phyloP scores from a whole-genome alignment of 2,888 invertebrate genomes.

The Raillietiella orientalis region DNA sequence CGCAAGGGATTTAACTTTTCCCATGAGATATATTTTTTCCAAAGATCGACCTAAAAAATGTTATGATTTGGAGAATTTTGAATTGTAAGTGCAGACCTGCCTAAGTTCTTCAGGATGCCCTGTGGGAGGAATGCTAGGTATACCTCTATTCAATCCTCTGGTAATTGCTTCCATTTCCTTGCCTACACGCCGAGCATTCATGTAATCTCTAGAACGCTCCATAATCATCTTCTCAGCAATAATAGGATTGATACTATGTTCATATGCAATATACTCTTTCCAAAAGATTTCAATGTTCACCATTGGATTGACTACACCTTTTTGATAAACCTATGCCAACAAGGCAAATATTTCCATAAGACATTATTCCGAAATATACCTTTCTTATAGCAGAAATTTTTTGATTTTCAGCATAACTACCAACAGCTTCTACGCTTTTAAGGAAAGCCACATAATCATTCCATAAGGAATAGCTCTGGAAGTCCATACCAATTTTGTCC shows the following conservation, averaged over 20 bases:
- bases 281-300: constrained; percentile 53
- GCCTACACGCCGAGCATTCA: constrained; percentile 82
- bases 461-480: constrained; percentile 88
- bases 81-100: constrained; percentile 24
- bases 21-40: constrained; percentile 96
- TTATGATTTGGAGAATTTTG: constrained; percentile 1
- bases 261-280: constrained; percentile 90
- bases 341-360: too few species aligned
- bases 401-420: constrained; percentile 97
- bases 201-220: constrained; percentile 82
- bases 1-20: constrained; percentile 85
- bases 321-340: constrained; percentile 45
- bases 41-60: constrained; percentile 46
- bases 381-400: constrained; percentile 92
- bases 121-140: constrained; percentile 86
- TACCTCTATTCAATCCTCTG: constrained; percentile 70
- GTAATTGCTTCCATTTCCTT: constrained; percentile 87
- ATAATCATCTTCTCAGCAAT: constrained; percentile 92
- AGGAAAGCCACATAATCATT: constrained; percentile 88
- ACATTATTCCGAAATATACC: constrained; percentile 16
- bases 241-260: constrained; percentile 59
- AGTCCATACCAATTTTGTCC: constrained; percentile 95
- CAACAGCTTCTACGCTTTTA: constrained; percentile 82
- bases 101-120: constrained; percentile 61
- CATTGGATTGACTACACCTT: constrained; percentile 84